Base-by-base conservation (phyloP, 2,113 vertebrate species). In the Eulacestoma nigropectus region DNA sequence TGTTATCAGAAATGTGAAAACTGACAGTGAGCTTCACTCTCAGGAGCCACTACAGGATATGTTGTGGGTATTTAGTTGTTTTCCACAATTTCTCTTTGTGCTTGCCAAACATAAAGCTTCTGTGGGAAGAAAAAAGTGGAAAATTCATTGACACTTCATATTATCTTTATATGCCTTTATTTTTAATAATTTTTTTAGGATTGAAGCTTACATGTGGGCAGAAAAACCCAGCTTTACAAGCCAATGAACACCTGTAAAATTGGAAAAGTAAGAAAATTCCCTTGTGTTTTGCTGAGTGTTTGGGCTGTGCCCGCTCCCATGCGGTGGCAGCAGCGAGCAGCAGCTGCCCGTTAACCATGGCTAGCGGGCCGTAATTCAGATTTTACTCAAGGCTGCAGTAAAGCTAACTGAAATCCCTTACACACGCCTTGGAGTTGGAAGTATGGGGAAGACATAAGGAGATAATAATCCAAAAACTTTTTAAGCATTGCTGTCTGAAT, bases 301-400 rank as follows among this genome's bases (percentile, higher is more conserved):
- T 57, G 3, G 8, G 6, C 3, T 17, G 10, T 29, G 29, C 10
- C 62, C 5, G n/a, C 7, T 64, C 22, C 92, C 91, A 60, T 59
- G 76, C 46, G 93, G 70, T 93, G 91, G 93, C 92, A 93, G 93
- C 67, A 81, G 49, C 12, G 88, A 96, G 94, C 46, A 96, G 80
- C 22, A 56, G 19, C 67, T 59, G 42, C 52, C 47, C 1, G 1
- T 15, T n/a, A 15, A 42, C 29, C 9, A 0, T 6, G 6, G 26
- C 23, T 21, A 5, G 1, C 4, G 1, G 18, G 27, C 10, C 1
- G 0, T 22, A 26, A 11, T 25, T 21, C 16, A 10, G 29, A 10
- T 64, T 52, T 55, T 33, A 12, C 11, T 19, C 30, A 6, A 14
- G 41, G 27, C 52, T 84, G 3, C 42, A 9, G 1, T 4, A 4